Evolutionary conservation across 2,888 invertebrate genomes (phyloP).

Genomic region (Cryptus armator): DNA sequence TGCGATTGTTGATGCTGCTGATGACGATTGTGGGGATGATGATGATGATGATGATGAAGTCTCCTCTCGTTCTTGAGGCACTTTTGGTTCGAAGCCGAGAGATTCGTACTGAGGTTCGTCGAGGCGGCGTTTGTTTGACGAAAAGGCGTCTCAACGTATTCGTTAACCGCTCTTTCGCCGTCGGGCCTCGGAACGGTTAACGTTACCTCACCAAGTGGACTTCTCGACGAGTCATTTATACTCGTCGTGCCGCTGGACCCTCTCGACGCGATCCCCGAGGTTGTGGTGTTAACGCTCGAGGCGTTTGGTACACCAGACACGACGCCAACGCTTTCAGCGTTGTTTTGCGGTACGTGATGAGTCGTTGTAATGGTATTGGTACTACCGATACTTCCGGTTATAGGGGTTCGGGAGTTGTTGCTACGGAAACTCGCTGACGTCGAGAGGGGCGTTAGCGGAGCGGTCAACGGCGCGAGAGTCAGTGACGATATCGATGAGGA

Average conservation of each 20-base stretch:
- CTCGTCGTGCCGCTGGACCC: not conserved
- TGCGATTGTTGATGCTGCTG: slow-evolving; percentile 67
- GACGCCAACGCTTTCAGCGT: slow-evolving; percentile 30
- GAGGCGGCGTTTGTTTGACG: slow-evolving; percentile 84
- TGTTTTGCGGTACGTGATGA: slow-evolving; percentile 23
- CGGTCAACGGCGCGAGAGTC: slow-evolving; percentile 61
- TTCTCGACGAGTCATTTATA: slow-evolving; percentile 66
- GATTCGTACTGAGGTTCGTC: slow-evolving; percentile 61
- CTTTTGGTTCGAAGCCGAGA: slow-evolving; percentile 67
- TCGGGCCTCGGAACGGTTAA: slow-evolving; percentile 92
- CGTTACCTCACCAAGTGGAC: slow-evolving; percentile 85
- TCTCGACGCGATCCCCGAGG: slow-evolving; percentile 1
- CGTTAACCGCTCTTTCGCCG: slow-evolving; percentile 94
- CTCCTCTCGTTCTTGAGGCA: slow-evolving; percentile 78
- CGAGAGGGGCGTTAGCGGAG: slow-evolving; percentile 86
- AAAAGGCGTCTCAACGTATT: slow-evolving; percentile 96
- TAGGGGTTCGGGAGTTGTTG: slow-evolving; percentile 62
- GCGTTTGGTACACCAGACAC: slow-evolving; percentile 71
- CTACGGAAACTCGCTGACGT: slow-evolving; percentile 81
- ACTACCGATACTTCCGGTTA: slow-evolving; percentile 31
- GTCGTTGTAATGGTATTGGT: slow-evolving; percentile 53
- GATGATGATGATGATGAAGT: slow-evolving; percentile 70
- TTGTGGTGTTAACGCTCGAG: slow-evolving; percentile 75
- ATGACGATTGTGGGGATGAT: slow-evolving; percentile 69
- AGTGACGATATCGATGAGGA: slow-evolving; percentile 30